These are phyloP conservation scores for Anarsia innoxiella DNA, from an alignment of 2,888 invertebrate genomes.

Conservation along the genomic window DNA sequence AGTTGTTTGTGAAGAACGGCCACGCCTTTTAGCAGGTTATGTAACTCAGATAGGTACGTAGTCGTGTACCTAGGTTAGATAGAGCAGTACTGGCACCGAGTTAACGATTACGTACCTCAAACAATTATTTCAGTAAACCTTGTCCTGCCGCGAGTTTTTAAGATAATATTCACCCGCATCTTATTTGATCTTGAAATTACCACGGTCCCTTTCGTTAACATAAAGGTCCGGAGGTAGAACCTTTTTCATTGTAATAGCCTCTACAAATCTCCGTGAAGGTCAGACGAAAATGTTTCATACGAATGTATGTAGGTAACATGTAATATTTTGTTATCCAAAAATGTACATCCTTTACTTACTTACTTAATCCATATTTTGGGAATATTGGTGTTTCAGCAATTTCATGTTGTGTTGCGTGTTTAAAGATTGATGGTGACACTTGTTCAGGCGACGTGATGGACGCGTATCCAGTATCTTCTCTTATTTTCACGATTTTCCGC, in stretches of 20 bases:
- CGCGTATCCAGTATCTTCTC: slow-evolving; percentile 17
- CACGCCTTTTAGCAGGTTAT: too few relatives aligned
- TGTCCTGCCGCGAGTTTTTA: neutral
- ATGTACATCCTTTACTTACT: slow-evolving; percentile 6
- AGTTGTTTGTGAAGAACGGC: too few relatives aligned
- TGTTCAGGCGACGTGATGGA: slow-evolving; percentile 17
- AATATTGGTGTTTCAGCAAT: slow-evolving; percentile 10
- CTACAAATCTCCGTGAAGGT: slow-evolving; percentile 24
- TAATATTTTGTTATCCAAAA: slow-evolving; percentile 1
- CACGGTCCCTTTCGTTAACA: slow-evolving; percentile 1
- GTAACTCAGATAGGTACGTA: too few relatives aligned
- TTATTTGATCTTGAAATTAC: slow-evolving; percentile 11
- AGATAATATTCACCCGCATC: neutral
- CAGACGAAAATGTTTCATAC: slow-evolving; percentile 7
- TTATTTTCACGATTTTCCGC: slow-evolving; percentile 22
- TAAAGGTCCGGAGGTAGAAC: slow-evolving; percentile 9
- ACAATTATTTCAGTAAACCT: too few relatives aligned
- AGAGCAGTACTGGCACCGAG: too few relatives aligned
- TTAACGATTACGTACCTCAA: too few relatives aligned
- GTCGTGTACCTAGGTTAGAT: too few relatives aligned
- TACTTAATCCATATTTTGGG: too few relatives aligned
- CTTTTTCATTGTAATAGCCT: slow-evolving; percentile 22
- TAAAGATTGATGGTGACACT: slow-evolving; percentile 16
- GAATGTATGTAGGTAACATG: neutral
- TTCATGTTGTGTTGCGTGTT: slow-evolving; percentile 13